Conservation (phyloP, 2,888 invertebrate species). For the Ectemnius lituratus region DNA sequence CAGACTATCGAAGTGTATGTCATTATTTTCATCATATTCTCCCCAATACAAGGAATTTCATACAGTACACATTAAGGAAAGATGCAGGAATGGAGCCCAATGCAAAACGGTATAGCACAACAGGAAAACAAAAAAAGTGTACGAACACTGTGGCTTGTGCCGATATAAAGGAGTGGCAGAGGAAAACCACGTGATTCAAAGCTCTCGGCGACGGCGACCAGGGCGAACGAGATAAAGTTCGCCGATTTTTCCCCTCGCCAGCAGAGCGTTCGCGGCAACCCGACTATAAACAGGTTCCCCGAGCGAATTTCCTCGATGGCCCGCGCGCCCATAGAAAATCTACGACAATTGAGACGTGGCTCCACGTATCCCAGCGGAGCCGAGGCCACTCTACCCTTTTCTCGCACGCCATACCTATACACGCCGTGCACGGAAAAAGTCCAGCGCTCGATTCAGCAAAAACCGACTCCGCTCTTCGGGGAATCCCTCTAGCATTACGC, state of each 20-base stretch:
- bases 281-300: constrained; percentile 67
- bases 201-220: constrained; percentile 33
- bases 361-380: constrained; percentile 43
- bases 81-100: constrained; percentile 22
- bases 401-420: background rate
- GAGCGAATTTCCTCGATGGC: constrained; percentile 43
- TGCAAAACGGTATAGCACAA: constrained; percentile 8
- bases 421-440: background rate
- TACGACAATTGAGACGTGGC: constrained; percentile 66
- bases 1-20: no score
- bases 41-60: no score
- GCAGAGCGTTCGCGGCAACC: constrained; percentile 29
- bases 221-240: constrained; percentile 62
- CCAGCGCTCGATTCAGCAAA: no score
- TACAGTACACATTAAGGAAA: constrained; percentile 4
- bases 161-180: constrained; percentile 10
- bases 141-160: no score
- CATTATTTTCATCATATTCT: no score
- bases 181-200: constrained; percentile 29
- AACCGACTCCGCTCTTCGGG: background rate
- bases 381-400: constrained; percentile 15
- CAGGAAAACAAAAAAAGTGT: background rate
- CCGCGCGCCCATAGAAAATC: constrained; percentile 68
- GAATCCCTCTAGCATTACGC: background rate
- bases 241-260: constrained; percentile 60